Evolutionary conservation across 2,797 vertebrate genomes (phyloP), one percentile per base, ranked within the genome.

Genomic region (Melanotaenia maccullochi): DNA sequence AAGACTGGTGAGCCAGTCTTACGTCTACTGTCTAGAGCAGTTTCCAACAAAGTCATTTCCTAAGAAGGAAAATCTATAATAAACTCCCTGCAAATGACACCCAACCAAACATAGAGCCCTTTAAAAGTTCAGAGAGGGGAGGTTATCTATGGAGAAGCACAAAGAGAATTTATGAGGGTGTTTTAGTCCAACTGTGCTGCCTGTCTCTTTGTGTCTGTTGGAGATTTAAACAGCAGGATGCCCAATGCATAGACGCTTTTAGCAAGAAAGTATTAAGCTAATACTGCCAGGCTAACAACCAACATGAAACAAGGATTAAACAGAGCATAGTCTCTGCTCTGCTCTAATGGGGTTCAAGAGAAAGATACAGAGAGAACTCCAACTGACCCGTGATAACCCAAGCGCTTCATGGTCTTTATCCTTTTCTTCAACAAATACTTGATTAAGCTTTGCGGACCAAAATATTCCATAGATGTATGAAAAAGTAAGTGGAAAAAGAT

Each of bases 181-280:
- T 73, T 80, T n/a, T 65, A 74, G 69, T 85, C 80, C 88, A 89
- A 79, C 87, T 90, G 88, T 64, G 71, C 60, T 14, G 75, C 61
- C 78, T 78, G 60, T 75, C 73, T 84, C 60, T 78, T 63, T 84
- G 67, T 83, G 82, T 72, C 77, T 72, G 72, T 57, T 68, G 44
- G 76, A 87, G 82, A 83, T 88, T 89, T 83, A 88, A 87, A 79
- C 79, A 78, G 76, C 68, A 35, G 68, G 66, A 69, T n/a, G 55
- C 63, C 71, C 49, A 57, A 77, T 59, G 33, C 69, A 49, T 55
- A 67, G 32, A 49, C 6, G 58, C 42, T 54, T 9, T 63, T 8
- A 2, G 55, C 67, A 16, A 60, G 44, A 66, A 58, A 33, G 14
- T 25, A 65, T 77, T 40, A 60, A 47, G 70, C 44, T 64, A 56